A percentile compares a stretch with the other conserved stretches of the same genome.
phyloP scores from a whole-genome alignment of 1,140 invertebrate genomes.

The Drosophila ercepeae region DNA sequence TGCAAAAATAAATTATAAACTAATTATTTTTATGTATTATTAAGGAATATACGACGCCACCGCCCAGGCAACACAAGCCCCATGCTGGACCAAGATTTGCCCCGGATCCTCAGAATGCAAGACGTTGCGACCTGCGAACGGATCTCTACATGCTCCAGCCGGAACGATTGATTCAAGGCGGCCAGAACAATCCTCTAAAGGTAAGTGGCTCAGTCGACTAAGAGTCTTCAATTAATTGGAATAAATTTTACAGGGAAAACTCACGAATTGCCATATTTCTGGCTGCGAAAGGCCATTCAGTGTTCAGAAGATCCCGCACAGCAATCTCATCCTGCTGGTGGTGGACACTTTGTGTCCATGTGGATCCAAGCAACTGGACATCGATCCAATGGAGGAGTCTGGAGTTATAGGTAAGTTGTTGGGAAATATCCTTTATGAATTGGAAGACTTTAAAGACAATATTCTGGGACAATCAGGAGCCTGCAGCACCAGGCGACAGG shows the following conservation, averaged over 20 bases:
- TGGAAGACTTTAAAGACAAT: neutral
- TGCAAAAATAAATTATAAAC: neutral
- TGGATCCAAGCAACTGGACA: slow-evolving; percentile 92
- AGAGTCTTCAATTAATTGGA: neutral
- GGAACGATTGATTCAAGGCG: slow-evolving; percentile 90
- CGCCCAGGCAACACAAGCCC: slow-evolving; percentile 82
- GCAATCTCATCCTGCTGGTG: slow-evolving; percentile 94
- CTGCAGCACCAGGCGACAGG: slow-evolving; percentile 85
- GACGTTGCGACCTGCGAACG: slow-evolving; percentile 93
- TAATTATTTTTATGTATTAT: neutral
- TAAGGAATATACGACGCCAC: slow-evolving; percentile 74
- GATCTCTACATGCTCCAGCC: slow-evolving; percentile 94
- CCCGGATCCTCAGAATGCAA: slow-evolving; percentile 85
- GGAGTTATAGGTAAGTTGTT: slow-evolving; percentile 66
- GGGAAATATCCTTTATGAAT: neutral
- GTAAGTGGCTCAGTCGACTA: slow-evolving; percentile 21
- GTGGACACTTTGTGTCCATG: slow-evolving; percentile 95
- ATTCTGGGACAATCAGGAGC: slow-evolving; percentile 60
- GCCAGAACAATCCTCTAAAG: slow-evolving; percentile 88
- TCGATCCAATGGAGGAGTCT: slow-evolving; percentile 89
- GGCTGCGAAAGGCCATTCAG: slow-evolving; percentile 96
- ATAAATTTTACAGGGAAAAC: slow-evolving; percentile 89
- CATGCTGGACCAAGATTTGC: slow-evolving; percentile 84
- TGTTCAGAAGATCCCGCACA: slow-evolving; percentile 95
- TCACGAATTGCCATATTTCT: slow-evolving; percentile 94